Percentiles rank a stretch among this genome's conserved stretches.
Conservation (phyloP, 2,888 invertebrate genomes). For the Odiellus spinosus region DNA sequence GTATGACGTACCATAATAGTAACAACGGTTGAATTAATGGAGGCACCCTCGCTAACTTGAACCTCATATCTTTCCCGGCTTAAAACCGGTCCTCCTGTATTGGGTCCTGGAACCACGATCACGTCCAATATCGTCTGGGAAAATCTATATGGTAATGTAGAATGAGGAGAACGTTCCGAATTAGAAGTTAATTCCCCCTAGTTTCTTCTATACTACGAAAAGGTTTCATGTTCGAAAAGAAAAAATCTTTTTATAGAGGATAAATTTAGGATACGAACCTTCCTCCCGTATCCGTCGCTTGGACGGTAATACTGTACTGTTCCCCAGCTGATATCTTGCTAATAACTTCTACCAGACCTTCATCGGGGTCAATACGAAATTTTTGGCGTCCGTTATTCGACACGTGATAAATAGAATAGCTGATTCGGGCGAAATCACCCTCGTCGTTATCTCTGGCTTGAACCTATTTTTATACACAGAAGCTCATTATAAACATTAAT, state of each 20-base stretch:
- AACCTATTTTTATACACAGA: slow-evolving; percentile 37
- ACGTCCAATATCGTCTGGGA: slow-evolving; percentile 75
- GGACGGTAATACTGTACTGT: slow-evolving; percentile 71
- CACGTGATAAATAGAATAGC: slow-evolving; percentile 73
- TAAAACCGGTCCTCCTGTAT: slow-evolving; percentile 63
- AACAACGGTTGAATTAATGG: slow-evolving; percentile 37
- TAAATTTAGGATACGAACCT: slow-evolving; percentile 7
- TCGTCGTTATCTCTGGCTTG: slow-evolving; percentile 71
- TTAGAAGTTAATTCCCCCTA: too few relatives aligned
- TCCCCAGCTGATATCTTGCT: slow-evolving; percentile 68
- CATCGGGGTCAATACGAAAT: slow-evolving; percentile 62
- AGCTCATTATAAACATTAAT: too few relatives aligned
- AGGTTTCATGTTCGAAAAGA: too few relatives aligned
- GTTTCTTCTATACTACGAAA: too few relatives aligned
- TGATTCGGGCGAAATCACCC: slow-evolving; percentile 62
- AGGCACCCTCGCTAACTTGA: slow-evolving; percentile 74
- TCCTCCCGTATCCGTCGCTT: slow-evolving; percentile 34
- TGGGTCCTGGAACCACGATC: slow-evolving; percentile 64
- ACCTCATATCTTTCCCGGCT: slow-evolving; percentile 58
- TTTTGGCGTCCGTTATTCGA: slow-evolving; percentile 76
- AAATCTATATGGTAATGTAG: slow-evolving; percentile 8
- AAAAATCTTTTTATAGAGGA: background rate
- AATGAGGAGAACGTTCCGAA: background rate
- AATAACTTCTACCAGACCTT: slow-evolving; percentile 55
- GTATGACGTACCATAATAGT: slow-evolving; percentile 21